Evolutionary conservation across 2,113 vertebrate species (phyloP).

Genomic region (Limnothrissa miodon): DNA sequence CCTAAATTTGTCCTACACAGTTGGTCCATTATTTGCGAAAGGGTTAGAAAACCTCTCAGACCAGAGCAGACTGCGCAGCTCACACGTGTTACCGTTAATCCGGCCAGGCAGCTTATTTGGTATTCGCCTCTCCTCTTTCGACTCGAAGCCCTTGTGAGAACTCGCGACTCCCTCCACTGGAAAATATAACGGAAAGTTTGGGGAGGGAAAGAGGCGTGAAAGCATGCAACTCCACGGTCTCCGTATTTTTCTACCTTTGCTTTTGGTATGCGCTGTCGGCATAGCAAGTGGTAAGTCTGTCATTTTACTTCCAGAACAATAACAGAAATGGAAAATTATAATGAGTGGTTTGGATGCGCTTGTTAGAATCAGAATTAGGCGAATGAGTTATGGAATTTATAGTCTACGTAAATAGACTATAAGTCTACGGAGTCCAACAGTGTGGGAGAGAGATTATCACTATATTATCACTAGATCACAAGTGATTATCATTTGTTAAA

Average conservation of each 20-base stretch:
- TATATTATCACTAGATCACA: no score
- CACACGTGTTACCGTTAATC: constrained; percentile 13
- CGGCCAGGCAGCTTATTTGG: constrained; percentile 11
- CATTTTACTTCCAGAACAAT: not conserved
- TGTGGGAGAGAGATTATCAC: no score
- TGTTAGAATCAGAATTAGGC: no score
- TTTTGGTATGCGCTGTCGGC: not conserved
- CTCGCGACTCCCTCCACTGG: not conserved
- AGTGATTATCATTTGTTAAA: no score
- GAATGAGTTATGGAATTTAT: no score
- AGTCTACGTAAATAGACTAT: no score
- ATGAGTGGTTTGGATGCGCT: not conserved
- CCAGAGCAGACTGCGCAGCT: not conserved
- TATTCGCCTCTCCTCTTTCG: constrained; percentile 4
- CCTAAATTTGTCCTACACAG: not conserved
- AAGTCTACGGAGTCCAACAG: no score
- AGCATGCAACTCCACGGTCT: not conserved
- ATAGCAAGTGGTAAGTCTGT: not conserved
- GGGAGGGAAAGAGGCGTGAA: constrained; percentile 15
- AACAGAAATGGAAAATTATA: not conserved
- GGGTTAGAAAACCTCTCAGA: not conserved
- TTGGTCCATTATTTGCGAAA: not conserved
- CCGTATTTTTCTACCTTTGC: not conserved
- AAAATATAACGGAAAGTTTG: constrained; percentile 12
- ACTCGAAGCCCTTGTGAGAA: not conserved